These are phyloP conservation scores for Eucera pruinosa DNA, from an alignment of 2,888 invertebrate species.

Conservation along the genomic window DNA sequence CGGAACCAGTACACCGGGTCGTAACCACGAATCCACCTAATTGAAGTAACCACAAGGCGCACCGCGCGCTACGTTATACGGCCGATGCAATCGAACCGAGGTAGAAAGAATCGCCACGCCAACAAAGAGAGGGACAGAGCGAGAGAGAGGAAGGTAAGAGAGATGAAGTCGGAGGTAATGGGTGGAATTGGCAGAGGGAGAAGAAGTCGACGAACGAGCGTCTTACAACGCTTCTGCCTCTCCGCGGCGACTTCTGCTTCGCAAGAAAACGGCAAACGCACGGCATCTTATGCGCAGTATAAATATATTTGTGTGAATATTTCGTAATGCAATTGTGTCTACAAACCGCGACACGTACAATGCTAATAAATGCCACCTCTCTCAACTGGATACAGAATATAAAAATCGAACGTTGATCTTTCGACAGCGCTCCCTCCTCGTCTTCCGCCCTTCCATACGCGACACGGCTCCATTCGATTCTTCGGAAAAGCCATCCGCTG, in stretches of 20 bases:
- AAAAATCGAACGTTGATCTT: conserved; percentile 44
- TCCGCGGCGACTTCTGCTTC: conserved; percentile 76
- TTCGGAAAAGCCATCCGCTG: too few species aligned
- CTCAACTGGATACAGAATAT: conserved; percentile 51
- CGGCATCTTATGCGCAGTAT: conserved; percentile 55
- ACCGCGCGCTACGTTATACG: conserved; percentile 72
- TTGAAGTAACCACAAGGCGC: conserved; percentile 84
- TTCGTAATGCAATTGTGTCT: conserved; percentile 60
- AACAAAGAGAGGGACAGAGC: conserved; percentile 5
- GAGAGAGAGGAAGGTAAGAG: background rate
- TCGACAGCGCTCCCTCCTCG: conserved; percentile 36
- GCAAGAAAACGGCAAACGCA: conserved; percentile 20
- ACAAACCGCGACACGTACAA: conserved; percentile 61
- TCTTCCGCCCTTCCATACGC: background rate
- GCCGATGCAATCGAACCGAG: conserved; percentile 56
- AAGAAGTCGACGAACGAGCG: conserved; percentile 80
- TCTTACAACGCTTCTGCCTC: conserved; percentile 79
- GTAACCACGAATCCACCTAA: conserved; percentile 81
- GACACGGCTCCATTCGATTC: too few species aligned
- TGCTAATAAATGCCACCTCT: conserved; percentile 67
- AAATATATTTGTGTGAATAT: conserved; percentile 70
- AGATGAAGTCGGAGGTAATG: conserved; percentile 18
- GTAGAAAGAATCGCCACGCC: background rate
- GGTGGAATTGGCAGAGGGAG: too few species aligned
- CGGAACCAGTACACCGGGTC: conserved; percentile 62